A percentile compares a stretch with the other conserved stretches of the same genome.
Conservation (phyloP, 2,113 vertebrate genomes). For the Rhea americana region DNA sequence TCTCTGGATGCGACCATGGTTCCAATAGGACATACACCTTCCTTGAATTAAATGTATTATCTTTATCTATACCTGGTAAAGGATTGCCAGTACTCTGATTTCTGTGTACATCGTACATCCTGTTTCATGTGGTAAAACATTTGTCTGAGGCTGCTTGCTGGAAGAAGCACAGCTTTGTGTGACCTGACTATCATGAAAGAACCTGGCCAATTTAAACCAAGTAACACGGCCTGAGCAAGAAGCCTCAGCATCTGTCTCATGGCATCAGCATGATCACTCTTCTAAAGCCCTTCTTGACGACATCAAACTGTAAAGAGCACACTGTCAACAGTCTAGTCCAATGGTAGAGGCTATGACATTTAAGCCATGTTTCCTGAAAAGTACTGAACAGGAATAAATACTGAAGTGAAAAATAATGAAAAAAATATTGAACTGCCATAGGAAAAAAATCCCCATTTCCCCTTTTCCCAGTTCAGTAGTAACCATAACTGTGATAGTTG, state of each 20-base stretch:
- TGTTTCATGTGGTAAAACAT: background rate
- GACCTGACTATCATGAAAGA: background rate
- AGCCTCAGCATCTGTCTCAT: background rate
- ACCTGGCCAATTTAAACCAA: background rate
- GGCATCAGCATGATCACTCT: background rate
- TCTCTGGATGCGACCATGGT: background rate
- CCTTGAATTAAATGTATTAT: background rate
- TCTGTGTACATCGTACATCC: background rate
- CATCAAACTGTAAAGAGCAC: background rate
- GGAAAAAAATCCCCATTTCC: background rate
- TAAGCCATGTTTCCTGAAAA: background rate
- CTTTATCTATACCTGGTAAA: background rate
- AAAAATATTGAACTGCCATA: background rate
- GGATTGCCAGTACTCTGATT: background rate
- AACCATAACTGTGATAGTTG: background rate
- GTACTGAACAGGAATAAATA: too few species aligned
- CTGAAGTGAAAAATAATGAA: too few species aligned
- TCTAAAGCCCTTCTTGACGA: background rate
- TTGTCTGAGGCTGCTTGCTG: background rate
- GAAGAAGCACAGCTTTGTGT: fast-evolving
- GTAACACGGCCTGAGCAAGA: background rate
- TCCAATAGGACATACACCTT: background rate
- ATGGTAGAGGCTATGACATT: background rate
- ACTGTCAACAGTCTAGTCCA: background rate
- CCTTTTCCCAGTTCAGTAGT: background rate